Evolutionary conservation across 2,113 vertebrate genomes (phyloP).

Genomic region (Microcebus lehilahytsara): DNA sequence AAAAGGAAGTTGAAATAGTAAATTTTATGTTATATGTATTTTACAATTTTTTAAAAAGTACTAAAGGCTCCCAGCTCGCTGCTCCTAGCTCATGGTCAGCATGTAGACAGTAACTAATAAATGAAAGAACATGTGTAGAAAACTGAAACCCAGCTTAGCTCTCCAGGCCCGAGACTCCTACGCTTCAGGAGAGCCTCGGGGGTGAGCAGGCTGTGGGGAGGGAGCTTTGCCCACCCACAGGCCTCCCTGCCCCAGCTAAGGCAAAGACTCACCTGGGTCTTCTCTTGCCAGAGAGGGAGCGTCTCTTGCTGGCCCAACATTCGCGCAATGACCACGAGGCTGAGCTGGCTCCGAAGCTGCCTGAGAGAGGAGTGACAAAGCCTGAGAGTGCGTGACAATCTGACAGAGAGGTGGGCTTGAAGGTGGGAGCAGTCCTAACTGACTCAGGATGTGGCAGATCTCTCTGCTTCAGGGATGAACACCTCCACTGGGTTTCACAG

Average conservation of each 20-base stretch:
- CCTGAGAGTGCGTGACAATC: not conserved
- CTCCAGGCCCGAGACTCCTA: not conserved
- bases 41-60: not conserved
- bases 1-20: not conserved
- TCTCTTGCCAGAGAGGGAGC: constrained; percentile 31
- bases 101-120: not conserved
- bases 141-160: not conserved
- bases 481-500: not conserved
- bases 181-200: not conserved
- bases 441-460: not conserved
- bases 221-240: not conserved
- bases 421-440: not conserved
- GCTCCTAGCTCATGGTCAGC: not conserved
- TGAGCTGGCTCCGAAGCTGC: constrained; percentile 70
- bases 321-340: constrained; percentile 58
- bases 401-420: not conserved
- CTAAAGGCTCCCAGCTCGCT: not conserved
- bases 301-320: constrained; percentile 58
- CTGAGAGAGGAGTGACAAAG: not conserved
- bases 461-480: not conserved
- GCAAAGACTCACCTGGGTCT: constrained; percentile 58
- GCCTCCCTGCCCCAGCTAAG: not conserved
- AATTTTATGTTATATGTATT: not conserved
- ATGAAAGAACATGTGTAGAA: not conserved
- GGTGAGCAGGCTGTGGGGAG: accelerated